These are phyloP conservation scores for Lomographa bimaculata DNA, from an alignment of 2,888 invertebrate genomes.

Conservation along the genomic window DNA sequence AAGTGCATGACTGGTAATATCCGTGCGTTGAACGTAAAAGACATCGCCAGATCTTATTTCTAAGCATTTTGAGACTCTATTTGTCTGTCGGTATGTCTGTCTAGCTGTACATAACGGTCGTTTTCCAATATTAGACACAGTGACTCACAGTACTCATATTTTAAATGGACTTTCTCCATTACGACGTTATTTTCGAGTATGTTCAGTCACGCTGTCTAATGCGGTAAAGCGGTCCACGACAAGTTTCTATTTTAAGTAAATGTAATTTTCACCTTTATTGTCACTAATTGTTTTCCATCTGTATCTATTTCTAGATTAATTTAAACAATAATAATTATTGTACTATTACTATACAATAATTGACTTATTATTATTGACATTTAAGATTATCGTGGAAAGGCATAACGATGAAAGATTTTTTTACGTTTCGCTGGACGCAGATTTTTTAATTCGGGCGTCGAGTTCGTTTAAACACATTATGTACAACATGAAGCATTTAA, in stretches of 20 bases:
- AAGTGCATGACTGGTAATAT: too few species aligned
- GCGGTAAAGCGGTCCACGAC: conserved; percentile 37
- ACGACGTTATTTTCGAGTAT: conserved; percentile 31
- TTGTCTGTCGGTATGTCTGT: conserved; percentile 65
- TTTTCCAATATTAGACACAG: conserved; percentile 25
- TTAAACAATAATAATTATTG: conserved; percentile 70
- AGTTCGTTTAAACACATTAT: conserved; percentile 60
- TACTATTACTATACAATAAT: conserved; percentile 75
- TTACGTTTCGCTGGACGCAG: conserved; percentile 46
- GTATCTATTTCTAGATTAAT: conserved; percentile 76
- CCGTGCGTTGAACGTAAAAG: conserved; percentile 53
- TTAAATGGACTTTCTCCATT: conserved; percentile 27
- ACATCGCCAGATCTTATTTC: conserved; percentile 68
- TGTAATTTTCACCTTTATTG: conserved; percentile 75
- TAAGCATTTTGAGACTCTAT: conserved; percentile 64
- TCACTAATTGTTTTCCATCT: conserved; percentile 73
- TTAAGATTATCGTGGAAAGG: conserved; percentile 70
- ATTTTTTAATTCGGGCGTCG: conserved; percentile 23
- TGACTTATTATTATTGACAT: conserved; percentile 70
- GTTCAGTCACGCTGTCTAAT: conserved; percentile 36
- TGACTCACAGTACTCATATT: conserved; percentile 15
- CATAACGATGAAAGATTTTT: conserved; percentile 58
- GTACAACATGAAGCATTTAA: conserved; percentile 83
- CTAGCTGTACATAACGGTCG: conserved; percentile 17
- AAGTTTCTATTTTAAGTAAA: conserved; percentile 49